Evolutionary conservation across 2,888 invertebrate genomes (phyloP).

Genomic region (Eurytoma californica): DNA sequence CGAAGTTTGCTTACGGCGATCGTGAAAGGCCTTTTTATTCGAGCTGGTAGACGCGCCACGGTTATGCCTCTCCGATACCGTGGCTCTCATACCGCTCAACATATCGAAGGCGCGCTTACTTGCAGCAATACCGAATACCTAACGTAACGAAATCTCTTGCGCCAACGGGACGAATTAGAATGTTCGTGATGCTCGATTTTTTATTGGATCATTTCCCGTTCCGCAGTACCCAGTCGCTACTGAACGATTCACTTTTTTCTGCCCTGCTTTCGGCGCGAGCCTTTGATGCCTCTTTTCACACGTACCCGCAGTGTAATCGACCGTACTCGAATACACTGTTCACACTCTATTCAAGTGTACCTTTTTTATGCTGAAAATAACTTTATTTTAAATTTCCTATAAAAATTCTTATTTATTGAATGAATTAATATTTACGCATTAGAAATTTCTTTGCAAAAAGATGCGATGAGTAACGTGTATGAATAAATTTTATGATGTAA

Average conservation of each 20-base stretch:
- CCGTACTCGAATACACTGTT: too few relatives aligned
- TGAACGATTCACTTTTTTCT: not conserved
- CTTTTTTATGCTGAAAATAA: too few relatives aligned
- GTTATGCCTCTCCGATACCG: not conserved
- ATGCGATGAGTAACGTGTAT: too few relatives aligned
- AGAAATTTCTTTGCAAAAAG: too few relatives aligned
- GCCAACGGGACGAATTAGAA: not conserved
- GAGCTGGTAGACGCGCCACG: not conserved
- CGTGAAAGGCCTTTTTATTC: constrained; percentile 40
- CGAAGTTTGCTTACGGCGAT: not conserved
- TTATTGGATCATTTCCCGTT: not conserved
- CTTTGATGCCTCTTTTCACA: too few relatives aligned
- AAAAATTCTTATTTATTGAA: too few relatives aligned
- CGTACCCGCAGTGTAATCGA: too few relatives aligned
- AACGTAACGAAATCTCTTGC: not conserved
- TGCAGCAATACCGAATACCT: not conserved
- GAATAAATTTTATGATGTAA: too few relatives aligned
- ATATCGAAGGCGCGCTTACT: not conserved
- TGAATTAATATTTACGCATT: too few relatives aligned
- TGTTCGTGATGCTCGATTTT: not conserved
- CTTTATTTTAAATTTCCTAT: too few relatives aligned
- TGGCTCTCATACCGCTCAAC: too few relatives aligned
- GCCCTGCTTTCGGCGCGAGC: not conserved
- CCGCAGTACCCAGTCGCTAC: not conserved
- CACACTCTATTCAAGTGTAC: too few relatives aligned